Evolutionary conservation across 2,113 vertebrate species (phyloP), one percentile per base, ranked within the genome.

Genomic region (Pagrus major): DNA sequence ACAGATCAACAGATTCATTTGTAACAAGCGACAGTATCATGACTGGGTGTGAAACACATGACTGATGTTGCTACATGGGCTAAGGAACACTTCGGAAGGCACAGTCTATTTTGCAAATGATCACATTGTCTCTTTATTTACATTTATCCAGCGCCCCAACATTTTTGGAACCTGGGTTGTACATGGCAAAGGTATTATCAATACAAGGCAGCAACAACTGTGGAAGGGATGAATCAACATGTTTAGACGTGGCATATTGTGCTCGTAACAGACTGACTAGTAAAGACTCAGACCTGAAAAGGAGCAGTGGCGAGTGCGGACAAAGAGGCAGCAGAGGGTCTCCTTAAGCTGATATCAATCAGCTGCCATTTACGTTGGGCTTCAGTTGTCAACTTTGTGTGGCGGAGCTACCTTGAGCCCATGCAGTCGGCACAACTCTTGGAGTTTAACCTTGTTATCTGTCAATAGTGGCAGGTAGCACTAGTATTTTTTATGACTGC

Each of bases 391-490:
- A 93, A 80, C 91, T 91, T 76, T 90, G 83, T 72, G 86, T 63
- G 33, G 56, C 79, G 65, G 58, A 76, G 58, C 70, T 72, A 83
- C 59, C 76, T 80, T 73, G 63, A 86, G 80, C 76, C 20, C 46
- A 60, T 80, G 82, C 80, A 83, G 86, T 89, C 91, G 77, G 83
- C 87, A 82, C 64, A 33, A 86, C 75, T 90, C 83, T 61, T 78
- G 25, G 70, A 81, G 81, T 88, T 90, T 93, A 93, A 92, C 91
- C 90, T 90, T 90, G 88, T 91, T 91, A 90, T 92, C 88, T 87
- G 91, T 90, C 93, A 92, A 89, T 81, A 86, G 80, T 72, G 84
- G 71, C 67, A 78, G 72, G 71, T 66, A 87, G 78, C 71, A 58
- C 72, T 27, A 84, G 69, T 61, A 75, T 83, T 87, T 88, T 76